phyloP scores from a whole-genome alignment of 2,113 vertebrate species.

The Xiphophorus maculatus region DNA sequence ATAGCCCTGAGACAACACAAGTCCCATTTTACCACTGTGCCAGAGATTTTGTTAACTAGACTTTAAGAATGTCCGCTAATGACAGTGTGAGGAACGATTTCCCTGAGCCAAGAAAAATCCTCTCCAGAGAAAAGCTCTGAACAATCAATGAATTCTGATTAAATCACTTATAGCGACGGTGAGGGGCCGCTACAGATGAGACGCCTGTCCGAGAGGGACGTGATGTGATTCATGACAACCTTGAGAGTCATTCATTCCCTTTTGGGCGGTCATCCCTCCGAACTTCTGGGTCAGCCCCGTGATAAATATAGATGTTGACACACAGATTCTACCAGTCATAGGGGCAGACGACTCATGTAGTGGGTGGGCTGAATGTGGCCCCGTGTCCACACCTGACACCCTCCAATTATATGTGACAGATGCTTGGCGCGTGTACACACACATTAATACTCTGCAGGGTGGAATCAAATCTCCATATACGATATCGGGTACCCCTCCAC shows the following conservation, averaged over 20 bases:
- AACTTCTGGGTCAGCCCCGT: constrained; percentile 62
- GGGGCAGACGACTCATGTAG: constrained; percentile 68
- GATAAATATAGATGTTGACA: constrained; percentile 76
- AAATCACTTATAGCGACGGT: constrained; percentile 31
- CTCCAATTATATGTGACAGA: constrained; percentile 79
- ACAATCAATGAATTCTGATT: constrained; percentile 67
- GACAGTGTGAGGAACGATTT: background rate
- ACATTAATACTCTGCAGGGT: constrained; percentile 69
- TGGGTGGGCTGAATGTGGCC: constrained; percentile 74
- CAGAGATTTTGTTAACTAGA: constrained; percentile 43
- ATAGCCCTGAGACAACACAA: background rate
- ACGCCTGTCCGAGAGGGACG: constrained; percentile 11
- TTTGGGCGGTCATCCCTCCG: constrained; percentile 38
- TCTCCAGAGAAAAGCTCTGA: constrained; percentile 31
- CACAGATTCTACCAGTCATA: constrained; percentile 64
- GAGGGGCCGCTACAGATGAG: constrained; percentile 36
- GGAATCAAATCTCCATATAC: constrained; percentile 72
- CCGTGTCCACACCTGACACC: constrained; percentile 79
- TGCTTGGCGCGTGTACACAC: constrained; percentile 72
- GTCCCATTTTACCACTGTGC: constrained; percentile 24
- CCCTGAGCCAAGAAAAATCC: constrained; percentile 17
- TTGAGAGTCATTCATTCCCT: constrained; percentile 54
- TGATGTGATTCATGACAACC: constrained; percentile 57
- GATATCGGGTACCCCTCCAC: constrained; percentile 38
- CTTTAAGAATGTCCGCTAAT: constrained; percentile 24